These are phyloP conservation scores for Eustalomyia histrio DNA, from an alignment of 2,888 invertebrate species.

Conservation along the genomic window DNA sequence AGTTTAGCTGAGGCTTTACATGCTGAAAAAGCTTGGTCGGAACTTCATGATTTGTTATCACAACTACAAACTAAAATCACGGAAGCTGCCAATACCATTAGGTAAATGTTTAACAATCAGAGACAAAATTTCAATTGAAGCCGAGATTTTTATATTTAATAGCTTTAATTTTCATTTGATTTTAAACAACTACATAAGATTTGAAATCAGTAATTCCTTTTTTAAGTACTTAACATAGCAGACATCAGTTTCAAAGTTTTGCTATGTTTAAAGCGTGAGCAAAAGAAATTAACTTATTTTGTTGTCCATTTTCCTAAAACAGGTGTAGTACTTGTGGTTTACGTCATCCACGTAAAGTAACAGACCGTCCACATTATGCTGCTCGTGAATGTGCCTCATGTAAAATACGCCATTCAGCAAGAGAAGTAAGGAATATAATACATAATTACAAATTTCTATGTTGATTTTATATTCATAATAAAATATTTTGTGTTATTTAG, in stretches of 20 bases:
- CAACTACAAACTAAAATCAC: slow-evolving; percentile 96
- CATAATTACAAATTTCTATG: no score
- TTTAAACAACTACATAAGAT: no score
- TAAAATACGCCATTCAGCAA: slow-evolving; percentile 93
- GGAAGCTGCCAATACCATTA: slow-evolving; percentile 95
- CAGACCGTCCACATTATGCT: slow-evolving; percentile 93
- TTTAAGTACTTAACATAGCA: no score
- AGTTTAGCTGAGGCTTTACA: slow-evolving; percentile 87
- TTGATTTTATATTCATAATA: not conserved
- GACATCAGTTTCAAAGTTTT: no score
- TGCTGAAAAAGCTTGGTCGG: slow-evolving; percentile 93
- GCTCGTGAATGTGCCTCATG: slow-evolving; percentile 94
- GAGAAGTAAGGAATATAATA: slow-evolving; percentile 83
- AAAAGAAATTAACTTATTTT: no score
- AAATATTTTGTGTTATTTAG: slow-evolving; percentile 78
- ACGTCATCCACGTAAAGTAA: slow-evolving; percentile 91
- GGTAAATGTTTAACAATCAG: slow-evolving; percentile 72
- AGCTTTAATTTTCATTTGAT: no score
- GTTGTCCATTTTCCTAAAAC: not conserved
- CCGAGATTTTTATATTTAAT: no score
- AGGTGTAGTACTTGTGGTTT: slow-evolving; percentile 96
- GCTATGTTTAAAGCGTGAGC: no score
- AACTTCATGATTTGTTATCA: slow-evolving; percentile 91
- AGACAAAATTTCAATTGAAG: no score
- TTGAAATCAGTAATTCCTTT: no score